Base-by-base conservation (phyloP, 2,113 vertebrate genomes). In the human region DNA sequence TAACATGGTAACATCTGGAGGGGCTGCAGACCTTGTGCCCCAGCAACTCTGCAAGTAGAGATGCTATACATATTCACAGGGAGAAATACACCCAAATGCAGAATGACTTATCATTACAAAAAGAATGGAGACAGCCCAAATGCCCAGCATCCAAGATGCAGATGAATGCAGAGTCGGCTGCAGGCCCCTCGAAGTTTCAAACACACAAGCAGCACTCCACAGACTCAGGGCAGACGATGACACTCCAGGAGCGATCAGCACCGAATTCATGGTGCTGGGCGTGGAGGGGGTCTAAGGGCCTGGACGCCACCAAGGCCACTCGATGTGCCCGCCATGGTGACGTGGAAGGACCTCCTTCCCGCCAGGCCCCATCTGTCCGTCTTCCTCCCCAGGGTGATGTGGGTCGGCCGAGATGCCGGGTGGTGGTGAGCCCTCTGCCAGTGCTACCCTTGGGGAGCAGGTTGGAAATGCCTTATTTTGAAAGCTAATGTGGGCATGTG, bases 391-490 rank as follows among this genome's bases (percentile, higher is more conserved):
- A 25, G 43, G 38, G 55, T 11, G n/a, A 2, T 6, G 23, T 7
- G 30, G 6, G 17, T 5, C 6, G 0, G 72, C 8, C 3, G 32
- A 2, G 45, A 4, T 4, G 64, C 17, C 43, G 0, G 0, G 0
- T 1, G 70, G 23, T 1, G 0, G 43, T 35, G 55, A 14, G 32
- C 6, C 0, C 73, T 38, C 27, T 4, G 18, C 14, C 22, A 38
- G 27, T 5, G 22, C 55, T 3, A 2, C n/a, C 8, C 52, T 55
- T 22, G 9, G 2, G 32, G 14, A 35, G 20, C 13, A 3, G 4
- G 50, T 5, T 12, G 76, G n/a, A 55, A 90, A 25, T 3, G 14
- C 23, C 30, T 38, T 7, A 9, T 5, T 32, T 40, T 55, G 2
- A 3, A 38, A 14, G 32, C 6, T 10, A 32, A 38, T 2, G 14